Evolutionary conservation across 2,113 vertebrate species (phyloP).

Genomic region (Ctenomys sociabilis): DNA sequence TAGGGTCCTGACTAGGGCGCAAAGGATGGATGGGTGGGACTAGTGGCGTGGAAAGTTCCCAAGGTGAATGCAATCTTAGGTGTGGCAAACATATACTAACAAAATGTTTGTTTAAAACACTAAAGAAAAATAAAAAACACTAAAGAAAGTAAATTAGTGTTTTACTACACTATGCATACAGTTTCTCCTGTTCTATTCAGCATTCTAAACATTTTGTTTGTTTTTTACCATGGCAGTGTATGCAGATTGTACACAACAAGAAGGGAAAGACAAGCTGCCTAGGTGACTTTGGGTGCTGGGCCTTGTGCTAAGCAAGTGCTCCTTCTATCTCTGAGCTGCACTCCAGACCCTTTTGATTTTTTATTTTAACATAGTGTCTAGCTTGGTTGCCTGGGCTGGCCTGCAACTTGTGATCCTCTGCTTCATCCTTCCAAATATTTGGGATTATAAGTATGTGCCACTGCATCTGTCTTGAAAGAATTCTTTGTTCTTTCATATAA

Average conservation of each 20-base stretch:
- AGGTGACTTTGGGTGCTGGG: not conserved
- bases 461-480: not conserved
- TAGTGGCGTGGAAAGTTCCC: too few species aligned
- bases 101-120: not conserved
- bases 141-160: conserved; percentile 32
- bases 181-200: not conserved
- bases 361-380: not conserved
- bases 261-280: not conserved
- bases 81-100: not conserved
- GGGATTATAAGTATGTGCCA: not conserved
- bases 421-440: not conserved
- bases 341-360: not conserved
- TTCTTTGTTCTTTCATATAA: not conserved
- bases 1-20: too few species aligned
- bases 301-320: not conserved
- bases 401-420: not conserved
- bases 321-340: not conserved
- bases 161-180: not conserved
- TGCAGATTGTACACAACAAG: not conserved
- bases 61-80: not conserved
- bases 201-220: not conserved
- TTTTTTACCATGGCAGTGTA: not conserved
- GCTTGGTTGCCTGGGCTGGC: not conserved
- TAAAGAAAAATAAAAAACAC: conserved; percentile 43
- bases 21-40: too few species aligned